phyloP scores from a whole-genome alignment of 2,888 invertebrate genomes.

The Brachylomia viminalis region DNA sequence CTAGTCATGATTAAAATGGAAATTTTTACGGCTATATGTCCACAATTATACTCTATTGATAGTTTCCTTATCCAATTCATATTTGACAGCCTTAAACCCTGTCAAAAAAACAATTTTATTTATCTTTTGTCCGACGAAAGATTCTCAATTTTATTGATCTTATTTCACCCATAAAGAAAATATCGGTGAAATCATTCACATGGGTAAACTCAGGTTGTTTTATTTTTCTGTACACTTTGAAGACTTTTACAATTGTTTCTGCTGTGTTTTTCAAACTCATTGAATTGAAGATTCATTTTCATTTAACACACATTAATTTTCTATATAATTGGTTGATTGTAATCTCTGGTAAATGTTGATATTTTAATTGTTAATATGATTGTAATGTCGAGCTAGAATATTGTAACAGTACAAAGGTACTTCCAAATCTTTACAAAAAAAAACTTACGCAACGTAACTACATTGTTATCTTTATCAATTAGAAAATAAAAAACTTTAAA shows the following conservation, averaged over 20 bases:
- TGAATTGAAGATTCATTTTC: background rate
- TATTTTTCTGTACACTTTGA: conserved; percentile 1
- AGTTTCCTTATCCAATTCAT: background rate
- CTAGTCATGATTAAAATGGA: background rate
- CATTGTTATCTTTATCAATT: background rate
- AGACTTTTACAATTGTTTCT: background rate
- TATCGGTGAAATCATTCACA: background rate
- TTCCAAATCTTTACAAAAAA: too few species aligned
- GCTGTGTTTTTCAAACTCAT: background rate
- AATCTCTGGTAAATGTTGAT: background rate
- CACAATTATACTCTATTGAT: background rate
- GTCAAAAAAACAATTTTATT: background rate
- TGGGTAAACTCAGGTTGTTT: background rate
- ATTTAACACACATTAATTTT: background rate
- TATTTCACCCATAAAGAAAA: background rate
- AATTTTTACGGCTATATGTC: background rate
- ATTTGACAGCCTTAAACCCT: background rate
- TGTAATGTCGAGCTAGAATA: too few species aligned
- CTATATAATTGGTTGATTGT: background rate
- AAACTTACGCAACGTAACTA: too few species aligned
- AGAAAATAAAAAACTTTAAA: conserved; percentile 48
- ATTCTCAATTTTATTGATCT: background rate
- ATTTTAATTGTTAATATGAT: background rate
- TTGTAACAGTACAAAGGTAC: too few species aligned
- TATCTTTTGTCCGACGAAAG: background rate